Percentiles rank a stretch among this genome's conserved stretches.
phyloP scores from a whole-genome alignment of 2,888 invertebrate species.

The Drosophila neonasuta region DNA sequence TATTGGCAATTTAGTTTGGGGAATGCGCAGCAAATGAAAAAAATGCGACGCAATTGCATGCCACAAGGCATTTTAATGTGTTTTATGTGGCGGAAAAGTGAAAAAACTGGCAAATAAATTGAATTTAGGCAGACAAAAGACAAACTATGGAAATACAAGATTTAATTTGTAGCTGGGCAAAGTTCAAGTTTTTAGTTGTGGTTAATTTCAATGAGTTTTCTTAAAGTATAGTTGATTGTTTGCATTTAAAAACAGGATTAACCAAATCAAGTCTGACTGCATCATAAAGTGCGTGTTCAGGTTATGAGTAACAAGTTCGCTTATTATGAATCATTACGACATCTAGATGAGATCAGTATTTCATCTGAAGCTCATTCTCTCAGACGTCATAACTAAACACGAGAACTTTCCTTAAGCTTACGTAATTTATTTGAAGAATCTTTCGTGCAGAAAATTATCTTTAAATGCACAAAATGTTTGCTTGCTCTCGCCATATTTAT shows the following conservation, averaged over 20 bases:
- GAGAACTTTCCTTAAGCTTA: neutral
- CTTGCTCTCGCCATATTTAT: neutral
- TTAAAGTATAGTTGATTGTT: neutral
- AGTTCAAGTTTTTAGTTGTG: neutral
- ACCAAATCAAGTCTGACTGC: neutral
- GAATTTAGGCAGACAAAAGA: neutral
- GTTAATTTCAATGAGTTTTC: neutral
- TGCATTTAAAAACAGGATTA: neutral
- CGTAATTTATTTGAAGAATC: too few relatives aligned
- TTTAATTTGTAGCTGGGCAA: neutral
- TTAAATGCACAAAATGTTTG: neutral
- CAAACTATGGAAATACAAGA: neutral
- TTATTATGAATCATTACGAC: neutral
- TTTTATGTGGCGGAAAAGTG: slow-evolving; percentile 40
- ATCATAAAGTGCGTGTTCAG: neutral
- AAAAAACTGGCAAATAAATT: slow-evolving; percentile 4
- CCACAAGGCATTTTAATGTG: slow-evolving; percentile 11
- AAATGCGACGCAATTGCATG: slow-evolving; percentile 31
- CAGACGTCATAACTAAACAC: neutral
- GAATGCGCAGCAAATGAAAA: slow-evolving; percentile 31
- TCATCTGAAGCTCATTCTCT: neutral
- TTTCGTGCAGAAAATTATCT: too few relatives aligned
- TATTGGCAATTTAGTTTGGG: slow-evolving; percentile 41
- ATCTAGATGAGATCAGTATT: neutral
- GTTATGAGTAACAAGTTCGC: neutral